phyloP scores from a whole-genome alignment of 2,113 vertebrate genomes.

The Danionella cerebrum region DNA sequence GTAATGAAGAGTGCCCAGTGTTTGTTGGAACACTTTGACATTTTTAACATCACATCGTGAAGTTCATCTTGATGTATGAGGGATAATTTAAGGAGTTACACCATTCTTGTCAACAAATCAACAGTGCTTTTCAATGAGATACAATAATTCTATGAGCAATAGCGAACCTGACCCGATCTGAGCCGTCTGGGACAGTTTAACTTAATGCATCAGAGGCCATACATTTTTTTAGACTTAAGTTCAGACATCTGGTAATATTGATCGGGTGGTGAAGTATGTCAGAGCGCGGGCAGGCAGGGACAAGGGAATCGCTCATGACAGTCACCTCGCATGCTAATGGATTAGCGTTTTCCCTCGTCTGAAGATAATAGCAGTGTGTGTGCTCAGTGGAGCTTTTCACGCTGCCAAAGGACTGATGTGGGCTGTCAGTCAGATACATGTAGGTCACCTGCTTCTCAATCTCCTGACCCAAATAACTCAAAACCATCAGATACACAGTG shows the following conservation, averaged over 20 bases:
- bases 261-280: conserved; percentile 13
- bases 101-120: no score
- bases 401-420: conserved; percentile 20
- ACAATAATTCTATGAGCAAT: background rate
- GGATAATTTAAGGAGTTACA: no score
- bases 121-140: no score
- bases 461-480: conserved; percentile 18
- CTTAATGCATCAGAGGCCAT: background rate
- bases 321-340: conserved; percentile 12
- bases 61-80: no score
- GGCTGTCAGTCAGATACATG: conserved; percentile 26
- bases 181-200: background rate
- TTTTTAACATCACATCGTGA: no score
- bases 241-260: conserved; percentile 2
- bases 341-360: background rate
- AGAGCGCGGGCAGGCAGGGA: background rate
- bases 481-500: background rate
- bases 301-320: conserved; percentile 3
- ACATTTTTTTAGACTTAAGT: conserved; percentile 6
- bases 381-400: background rate
- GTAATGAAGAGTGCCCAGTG: no score
- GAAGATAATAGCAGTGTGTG: background rate
- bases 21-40: no score
- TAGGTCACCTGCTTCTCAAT: conserved; percentile 32
- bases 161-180: background rate